phyloP scores from a whole-genome alignment of 2,797 vertebrate genomes.

The Tokudaia muenninki region DNA sequence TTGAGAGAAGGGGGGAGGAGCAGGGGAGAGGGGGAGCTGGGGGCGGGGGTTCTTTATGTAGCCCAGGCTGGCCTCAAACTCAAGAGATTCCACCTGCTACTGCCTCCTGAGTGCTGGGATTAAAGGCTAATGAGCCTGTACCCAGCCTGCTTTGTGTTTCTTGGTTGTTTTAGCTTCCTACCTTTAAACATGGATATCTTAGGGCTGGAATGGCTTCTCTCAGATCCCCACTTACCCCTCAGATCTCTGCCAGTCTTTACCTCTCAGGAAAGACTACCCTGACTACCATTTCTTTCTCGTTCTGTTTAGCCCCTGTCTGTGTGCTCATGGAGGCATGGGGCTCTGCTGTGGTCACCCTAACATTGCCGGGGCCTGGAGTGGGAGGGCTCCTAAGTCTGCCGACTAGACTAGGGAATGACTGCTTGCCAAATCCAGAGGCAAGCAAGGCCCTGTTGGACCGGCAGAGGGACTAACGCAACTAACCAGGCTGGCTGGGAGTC shows the following conservation, averaged over 20 bases:
- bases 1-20: not conserved
- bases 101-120: not conserved
- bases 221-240: not conserved
- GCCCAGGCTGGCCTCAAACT: not conserved
- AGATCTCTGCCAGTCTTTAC: not conserved
- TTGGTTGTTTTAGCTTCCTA: not conserved
- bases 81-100: not conserved
- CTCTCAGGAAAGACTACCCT: not conserved
- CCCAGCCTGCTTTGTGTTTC: not conserved
- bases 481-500: too few relatives aligned
- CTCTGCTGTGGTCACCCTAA: not conserved
- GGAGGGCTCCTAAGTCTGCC: not conserved
- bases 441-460: not conserved
- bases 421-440: not conserved
- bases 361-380: not conserved
- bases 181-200: not conserved
- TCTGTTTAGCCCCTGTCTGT: too few relatives aligned
- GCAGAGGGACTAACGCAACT: not conserved
- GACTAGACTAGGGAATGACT: not conserved
- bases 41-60: not conserved
- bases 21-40: not conserved
- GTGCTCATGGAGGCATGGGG: not conserved
- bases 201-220: constrained; percentile 21
- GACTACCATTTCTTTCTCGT: not conserved
- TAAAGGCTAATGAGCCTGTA: not conserved